Conservation (phyloP, 2,113 vertebrate species). For the Oceanodroma tethys region DNA sequence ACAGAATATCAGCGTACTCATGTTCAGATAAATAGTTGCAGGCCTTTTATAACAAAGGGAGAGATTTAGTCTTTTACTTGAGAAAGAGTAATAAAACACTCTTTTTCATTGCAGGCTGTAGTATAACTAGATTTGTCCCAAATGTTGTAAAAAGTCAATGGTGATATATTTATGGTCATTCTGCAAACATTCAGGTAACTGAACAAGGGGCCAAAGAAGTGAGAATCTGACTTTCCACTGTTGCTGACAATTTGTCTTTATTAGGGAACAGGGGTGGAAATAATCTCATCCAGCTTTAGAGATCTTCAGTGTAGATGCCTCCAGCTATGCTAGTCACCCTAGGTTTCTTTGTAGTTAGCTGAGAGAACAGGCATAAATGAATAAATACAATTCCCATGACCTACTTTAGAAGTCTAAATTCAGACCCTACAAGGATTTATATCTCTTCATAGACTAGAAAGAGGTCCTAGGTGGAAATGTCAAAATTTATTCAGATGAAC, state of each 20-base stretch:
- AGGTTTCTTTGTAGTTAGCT: background rate
- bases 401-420: constrained; percentile 45
- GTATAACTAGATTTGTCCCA: background rate
- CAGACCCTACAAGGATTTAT: background rate
- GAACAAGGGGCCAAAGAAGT: background rate
- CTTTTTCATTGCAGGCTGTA: background rate
- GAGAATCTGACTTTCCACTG: background rate
- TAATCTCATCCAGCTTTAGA: background rate
- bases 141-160: background rate
- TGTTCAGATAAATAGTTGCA: background rate
- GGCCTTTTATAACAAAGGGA: background rate
- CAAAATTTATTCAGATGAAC: background rate
- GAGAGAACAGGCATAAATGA: background rate
- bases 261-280: background rate
- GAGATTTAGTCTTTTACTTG: background rate
- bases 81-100: background rate
- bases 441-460: background rate
- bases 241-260: background rate
- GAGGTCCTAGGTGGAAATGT: background rate
- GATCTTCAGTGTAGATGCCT: background rate
- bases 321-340: background rate
- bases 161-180: background rate
- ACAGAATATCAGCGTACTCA: background rate
- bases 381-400: constrained; percentile 3
- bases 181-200: background rate